phyloP scores from a whole-genome alignment of 2,888 invertebrate genomes.

The Synanthedon vespiformis region DNA sequence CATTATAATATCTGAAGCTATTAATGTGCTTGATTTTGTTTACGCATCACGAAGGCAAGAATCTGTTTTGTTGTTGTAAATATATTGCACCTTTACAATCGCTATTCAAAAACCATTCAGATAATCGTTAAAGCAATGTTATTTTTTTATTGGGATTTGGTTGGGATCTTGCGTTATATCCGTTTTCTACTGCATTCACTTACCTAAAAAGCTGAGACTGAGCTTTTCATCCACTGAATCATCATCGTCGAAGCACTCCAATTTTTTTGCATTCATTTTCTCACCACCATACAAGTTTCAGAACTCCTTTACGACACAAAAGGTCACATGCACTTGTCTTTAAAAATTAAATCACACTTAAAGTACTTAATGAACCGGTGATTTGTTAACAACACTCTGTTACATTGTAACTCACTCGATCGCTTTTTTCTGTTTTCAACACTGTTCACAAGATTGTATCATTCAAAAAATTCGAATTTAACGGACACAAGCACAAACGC shows the following conservation, averaged over 20 bases:
- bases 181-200: conserved; percentile 9
- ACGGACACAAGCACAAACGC: conserved; percentile 29
- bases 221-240: conserved; percentile 60
- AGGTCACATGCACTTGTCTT: conserved; percentile 59
- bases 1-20: conserved; percentile 6
- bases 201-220: conserved; percentile 66
- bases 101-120: background rate
- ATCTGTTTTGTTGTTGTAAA: background rate
- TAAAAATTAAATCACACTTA: conserved; percentile 30
- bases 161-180: too few species aligned
- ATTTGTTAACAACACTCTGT: background rate
- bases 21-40: background rate
- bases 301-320: conserved; percentile 33
- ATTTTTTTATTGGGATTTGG: too few species aligned
- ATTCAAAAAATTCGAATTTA: conserved; percentile 38
- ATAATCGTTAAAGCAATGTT: too few species aligned
- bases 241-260: conserved; percentile 59
- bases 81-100: background rate
- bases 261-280: conserved; percentile 65
- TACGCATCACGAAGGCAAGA: background rate
- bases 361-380: background rate
- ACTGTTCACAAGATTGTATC: conserved; percentile 25
- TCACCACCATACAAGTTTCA: conserved; percentile 34
- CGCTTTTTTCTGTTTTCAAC: conserved; percentile 6
- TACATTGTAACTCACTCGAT: background rate